These are phyloP conservation scores for Sinosuthora webbiana DNA, from an alignment of 2,113 vertebrate genomes.

Conservation along the genomic window DNA sequence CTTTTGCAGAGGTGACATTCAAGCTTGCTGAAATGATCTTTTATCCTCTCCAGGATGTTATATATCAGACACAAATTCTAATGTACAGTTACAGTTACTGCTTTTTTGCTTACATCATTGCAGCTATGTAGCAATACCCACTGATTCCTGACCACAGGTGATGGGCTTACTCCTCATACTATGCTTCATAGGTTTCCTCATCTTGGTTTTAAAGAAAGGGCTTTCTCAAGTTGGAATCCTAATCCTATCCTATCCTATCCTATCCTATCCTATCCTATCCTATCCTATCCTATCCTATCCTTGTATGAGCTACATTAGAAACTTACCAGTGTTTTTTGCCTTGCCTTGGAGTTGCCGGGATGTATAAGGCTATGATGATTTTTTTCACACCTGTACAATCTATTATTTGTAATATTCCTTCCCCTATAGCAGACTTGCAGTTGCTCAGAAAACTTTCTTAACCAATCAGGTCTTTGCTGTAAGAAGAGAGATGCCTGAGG, in stretches of 20 bases:
- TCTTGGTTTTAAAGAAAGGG: neutral
- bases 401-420: neutral
- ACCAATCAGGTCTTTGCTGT: neutral
- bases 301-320: neutral
- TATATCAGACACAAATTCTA: neutral
- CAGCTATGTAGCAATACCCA: neutral
- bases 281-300: neutral
- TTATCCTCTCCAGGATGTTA: neutral
- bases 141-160: neutral
- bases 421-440: neutral
- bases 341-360: neutral
- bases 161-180: neutral
- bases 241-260: neutral
- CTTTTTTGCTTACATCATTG: neutral
- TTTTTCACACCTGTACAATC: neutral
- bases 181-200: neutral
- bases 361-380: neutral
- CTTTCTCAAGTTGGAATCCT: neutral
- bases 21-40: neutral
- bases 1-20: neutral
- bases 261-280: neutral
- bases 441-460: neutral
- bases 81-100: neutral
- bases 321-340: neutral
- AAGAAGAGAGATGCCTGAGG: neutral